Evolutionary conservation across 1,140 invertebrate species (phyloP).

Genomic region (Lamellibrachia luymesi): DNA sequence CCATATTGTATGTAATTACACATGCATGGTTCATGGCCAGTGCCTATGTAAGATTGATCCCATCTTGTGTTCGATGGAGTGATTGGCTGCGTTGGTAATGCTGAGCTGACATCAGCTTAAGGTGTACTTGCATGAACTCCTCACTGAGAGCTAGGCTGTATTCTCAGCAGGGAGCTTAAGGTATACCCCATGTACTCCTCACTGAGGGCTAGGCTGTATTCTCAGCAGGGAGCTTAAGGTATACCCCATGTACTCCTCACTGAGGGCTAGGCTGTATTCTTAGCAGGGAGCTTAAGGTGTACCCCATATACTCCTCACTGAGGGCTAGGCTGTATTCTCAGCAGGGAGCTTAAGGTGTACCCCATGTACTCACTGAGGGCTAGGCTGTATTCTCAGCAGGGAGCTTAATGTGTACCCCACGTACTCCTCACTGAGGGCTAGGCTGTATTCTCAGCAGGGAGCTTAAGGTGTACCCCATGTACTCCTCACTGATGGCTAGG

Average conservation of each 20-base stretch:
- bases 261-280: too few relatives aligned
- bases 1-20: background rate
- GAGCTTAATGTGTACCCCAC: background rate
- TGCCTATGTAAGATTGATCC: background rate
- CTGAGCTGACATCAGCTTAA: background rate
- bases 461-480: background rate
- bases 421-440: background rate
- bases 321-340: too few relatives aligned
- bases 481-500: background rate
- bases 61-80: background rate
- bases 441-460: background rate
- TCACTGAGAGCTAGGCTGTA: background rate
- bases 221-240: too few relatives aligned
- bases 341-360: too few relatives aligned
- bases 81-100: background rate
- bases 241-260: too few relatives aligned
- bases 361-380: background rate
- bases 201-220: too few relatives aligned
- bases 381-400: background rate
- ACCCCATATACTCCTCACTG: too few relatives aligned
- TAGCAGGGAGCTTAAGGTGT: too few relatives aligned
- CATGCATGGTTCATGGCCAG: background rate
- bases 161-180: background rate
- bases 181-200: too few relatives aligned
- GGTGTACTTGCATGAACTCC: background rate